These are phyloP conservation scores for Caenorhabditis zanzibari DNA, from an alignment of 2,888 invertebrate species.

Conservation along the genomic window DNA sequence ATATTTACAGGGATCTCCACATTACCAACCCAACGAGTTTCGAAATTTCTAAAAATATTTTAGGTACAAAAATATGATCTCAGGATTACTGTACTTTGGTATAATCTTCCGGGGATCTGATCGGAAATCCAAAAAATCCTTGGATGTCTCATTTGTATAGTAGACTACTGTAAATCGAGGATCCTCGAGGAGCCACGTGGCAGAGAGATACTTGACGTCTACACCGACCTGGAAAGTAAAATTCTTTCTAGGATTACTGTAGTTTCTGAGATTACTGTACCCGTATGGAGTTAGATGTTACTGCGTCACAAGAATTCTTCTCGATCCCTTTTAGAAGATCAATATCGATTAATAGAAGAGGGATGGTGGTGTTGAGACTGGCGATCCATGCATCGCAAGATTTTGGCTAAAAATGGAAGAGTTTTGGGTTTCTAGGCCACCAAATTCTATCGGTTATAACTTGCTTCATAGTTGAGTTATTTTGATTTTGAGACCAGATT, in stretches of 20 bases:
- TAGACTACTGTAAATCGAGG: constrained; percentile 25
- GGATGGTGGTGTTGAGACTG: constrained; percentile 14
- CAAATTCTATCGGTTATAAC: no score
- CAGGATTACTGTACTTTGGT: constrained; percentile 28
- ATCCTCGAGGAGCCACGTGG: constrained; percentile 13
- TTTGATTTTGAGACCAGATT: no score
- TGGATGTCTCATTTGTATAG: constrained; percentile 27
- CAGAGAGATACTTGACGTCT: constrained; percentile 19
- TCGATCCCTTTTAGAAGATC: constrained; percentile 1
- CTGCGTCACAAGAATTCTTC: not conserved
- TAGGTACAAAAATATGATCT: no score
- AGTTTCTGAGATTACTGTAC: not conserved
- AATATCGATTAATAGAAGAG: constrained; percentile 16
- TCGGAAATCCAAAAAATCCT: constrained; percentile 45
- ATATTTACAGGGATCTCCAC: constrained; percentile 18
- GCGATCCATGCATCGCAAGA: not conserved
- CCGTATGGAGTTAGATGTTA: not conserved
- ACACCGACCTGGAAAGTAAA: constrained; percentile 34
- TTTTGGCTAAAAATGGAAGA: not conserved
- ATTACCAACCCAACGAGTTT: constrained; percentile 4
- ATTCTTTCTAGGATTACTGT: not conserved
- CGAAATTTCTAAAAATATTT: constrained; percentile 32
- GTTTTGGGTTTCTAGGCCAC: no score
- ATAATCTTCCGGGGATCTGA: constrained; percentile 31
- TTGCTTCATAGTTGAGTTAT: no score